phyloP scores from a whole-genome alignment of 2,797 vertebrate species.

The Diglossa cyanea region DNA sequence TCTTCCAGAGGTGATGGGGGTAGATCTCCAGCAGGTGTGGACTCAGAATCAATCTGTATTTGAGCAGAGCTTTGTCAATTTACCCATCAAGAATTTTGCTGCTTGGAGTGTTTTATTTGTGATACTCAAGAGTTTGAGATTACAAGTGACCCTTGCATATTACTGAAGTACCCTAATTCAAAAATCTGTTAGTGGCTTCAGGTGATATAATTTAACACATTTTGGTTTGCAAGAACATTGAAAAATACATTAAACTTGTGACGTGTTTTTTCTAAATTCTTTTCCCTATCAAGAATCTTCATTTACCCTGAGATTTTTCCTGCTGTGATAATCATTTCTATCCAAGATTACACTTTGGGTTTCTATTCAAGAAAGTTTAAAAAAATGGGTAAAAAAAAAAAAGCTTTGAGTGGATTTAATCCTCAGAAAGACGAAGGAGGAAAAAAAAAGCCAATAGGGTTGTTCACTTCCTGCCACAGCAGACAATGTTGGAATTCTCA shows the following conservation, averaged over 20 bases:
- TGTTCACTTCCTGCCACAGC: neutral
- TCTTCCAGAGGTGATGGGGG: neutral
- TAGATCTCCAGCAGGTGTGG: neutral
- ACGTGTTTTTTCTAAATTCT: neutral
- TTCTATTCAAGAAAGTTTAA: neutral
- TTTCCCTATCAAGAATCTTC: slow-evolving; percentile 39
- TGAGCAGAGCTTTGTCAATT: neutral
- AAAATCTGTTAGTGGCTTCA: neutral
- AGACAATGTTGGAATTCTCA: neutral
- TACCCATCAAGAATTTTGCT: neutral
- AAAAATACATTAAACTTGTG: slow-evolving; percentile 21
- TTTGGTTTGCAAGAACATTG: neutral
- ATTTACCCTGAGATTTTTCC: slow-evolving; percentile 39
- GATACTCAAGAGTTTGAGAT: neutral
- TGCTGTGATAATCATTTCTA: slow-evolving; percentile 30
- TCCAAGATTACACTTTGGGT: slow-evolving; percentile 31
- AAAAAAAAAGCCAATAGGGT: neutral
- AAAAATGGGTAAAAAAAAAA: neutral
- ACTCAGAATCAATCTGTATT: neutral
- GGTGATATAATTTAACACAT: neutral
- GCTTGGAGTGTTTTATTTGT: neutral
- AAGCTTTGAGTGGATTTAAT: slow-evolving; percentile 4
- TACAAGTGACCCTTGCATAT: neutral
- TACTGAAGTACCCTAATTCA: neutral
- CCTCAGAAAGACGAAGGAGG: neutral